These are phyloP conservation scores for Mesocricetus auratus DNA, from an alignment of 2,113 vertebrate species.

Conservation along the genomic window DNA sequence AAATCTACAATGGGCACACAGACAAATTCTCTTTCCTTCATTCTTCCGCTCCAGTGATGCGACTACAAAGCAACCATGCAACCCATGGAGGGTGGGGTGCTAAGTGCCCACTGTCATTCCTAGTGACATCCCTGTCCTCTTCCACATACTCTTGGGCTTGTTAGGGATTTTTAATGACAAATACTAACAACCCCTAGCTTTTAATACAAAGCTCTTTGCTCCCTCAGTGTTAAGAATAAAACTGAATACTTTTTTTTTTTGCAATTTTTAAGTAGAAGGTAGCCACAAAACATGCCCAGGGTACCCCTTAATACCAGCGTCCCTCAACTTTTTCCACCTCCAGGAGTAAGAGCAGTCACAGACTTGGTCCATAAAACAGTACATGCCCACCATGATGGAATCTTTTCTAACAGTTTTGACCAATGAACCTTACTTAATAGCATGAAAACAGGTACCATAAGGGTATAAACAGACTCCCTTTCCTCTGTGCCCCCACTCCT, in stretches of 20 bases:
- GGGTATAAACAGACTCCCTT: background rate
- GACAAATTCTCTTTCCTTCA: background rate
- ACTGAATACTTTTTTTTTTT: background rate
- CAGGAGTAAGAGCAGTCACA: background rate
- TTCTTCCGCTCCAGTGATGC: background rate
- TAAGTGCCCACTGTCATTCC: background rate
- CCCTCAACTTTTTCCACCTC: background rate
- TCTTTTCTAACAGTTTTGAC: constrained; percentile 18
- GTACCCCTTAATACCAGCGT: background rate
- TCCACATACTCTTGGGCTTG: background rate
- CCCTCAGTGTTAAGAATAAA: constrained; percentile 22
- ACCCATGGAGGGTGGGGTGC: accelerated
- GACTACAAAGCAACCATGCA: background rate
- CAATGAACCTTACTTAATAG: background rate
- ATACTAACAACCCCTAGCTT: background rate
- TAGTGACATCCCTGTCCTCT: background rate
- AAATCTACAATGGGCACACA: background rate
- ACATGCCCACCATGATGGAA: background rate
- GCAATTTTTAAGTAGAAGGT: background rate
- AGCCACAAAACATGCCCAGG: background rate
- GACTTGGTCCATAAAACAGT: background rate
- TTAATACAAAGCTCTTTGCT: background rate
- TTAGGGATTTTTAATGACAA: background rate
- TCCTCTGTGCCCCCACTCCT: background rate
- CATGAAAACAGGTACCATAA: background rate